Base-by-base conservation (phyloP, 1,140 invertebrate species). In the Plodia interpunctella region DNA sequence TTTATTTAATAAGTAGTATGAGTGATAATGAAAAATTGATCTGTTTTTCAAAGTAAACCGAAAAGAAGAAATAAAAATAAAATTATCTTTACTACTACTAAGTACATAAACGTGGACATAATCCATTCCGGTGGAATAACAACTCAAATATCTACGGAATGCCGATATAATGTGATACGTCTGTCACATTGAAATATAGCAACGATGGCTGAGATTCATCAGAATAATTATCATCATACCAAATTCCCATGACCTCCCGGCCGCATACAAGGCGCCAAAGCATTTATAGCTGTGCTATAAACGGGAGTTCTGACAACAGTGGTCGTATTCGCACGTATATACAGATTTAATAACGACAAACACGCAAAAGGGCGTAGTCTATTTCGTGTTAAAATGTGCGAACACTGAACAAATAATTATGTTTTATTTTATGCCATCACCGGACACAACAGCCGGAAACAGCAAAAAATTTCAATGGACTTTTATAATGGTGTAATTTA, bases 311-410 rank as follows among this genome's bases (percentile, higher is more conserved):
- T 56, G 18, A 13, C 44, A 59, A 63, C 60, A 63, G 60, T 74
- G 72, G 74, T 55, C 53, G 65, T 56, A 50, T 59, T 60, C n/a
- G 65, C 72, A 70, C 66, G n/a, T n/a, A 68, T 63, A 68, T 70
- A 72, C 62, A 58, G 62, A 73, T 62, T 78, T 78, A 74, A 76
- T 76, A 74, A 77, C 65, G 32, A 59, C 63, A 35, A 60, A 62
- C 77, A 80, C 74, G 74, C 77, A 66, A 69, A 76, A 68, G 74
- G 74, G 70, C 68, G 66, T 67, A 70, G 66, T 63, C 52, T 63
- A 62, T 70, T 68, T 70, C 61, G 66, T 70, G 62, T 72, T 70
- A 72, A 32, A 77, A 75, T 72, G 66, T 62, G 63, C 65, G 68
- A 74, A 72, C 61, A 65, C 60, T 68, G 59, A 60, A 61, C 62